Evolutionary conservation across 2,113 vertebrate species (phyloP).

Genomic region (Octodon degus): DNA sequence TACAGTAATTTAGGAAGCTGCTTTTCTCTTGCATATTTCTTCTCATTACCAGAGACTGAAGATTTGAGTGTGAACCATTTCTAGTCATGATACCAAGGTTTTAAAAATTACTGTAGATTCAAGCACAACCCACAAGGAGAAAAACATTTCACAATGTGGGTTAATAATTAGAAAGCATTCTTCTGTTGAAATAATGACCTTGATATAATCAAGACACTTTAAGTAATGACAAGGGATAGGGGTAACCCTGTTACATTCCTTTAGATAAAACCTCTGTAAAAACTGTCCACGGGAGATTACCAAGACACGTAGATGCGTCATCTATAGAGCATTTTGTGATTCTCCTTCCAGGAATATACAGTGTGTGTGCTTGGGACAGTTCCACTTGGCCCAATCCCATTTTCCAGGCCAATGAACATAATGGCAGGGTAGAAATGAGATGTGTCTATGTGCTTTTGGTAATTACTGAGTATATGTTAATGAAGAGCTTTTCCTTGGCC

Average conservation of each 20-base stretch:
- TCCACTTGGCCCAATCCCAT: conserved; percentile 76
- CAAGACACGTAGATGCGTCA: conserved; percentile 17
- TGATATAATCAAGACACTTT: neutral
- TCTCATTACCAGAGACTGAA: conserved; percentile 10
- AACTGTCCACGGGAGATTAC: neutral
- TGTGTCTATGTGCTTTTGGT: conserved; percentile 78
- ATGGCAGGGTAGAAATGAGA: conserved; percentile 80
- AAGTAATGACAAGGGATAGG: neutral
- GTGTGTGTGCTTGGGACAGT: conserved; percentile 71
- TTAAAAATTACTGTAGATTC: neutral
- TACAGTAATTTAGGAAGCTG: neutral
- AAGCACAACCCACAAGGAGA: neutral
- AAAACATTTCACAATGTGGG: neutral
- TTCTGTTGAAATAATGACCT: neutral
- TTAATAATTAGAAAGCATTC: neutral
- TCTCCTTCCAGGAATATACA: conserved; percentile 72
- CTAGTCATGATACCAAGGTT: neutral
- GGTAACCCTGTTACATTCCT: neutral
- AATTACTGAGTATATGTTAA: conserved; percentile 76
- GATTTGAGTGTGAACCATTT: neutral
- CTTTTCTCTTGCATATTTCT: neutral
- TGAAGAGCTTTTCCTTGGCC: conserved; percentile 77
- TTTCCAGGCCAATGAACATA: conserved; percentile 79
- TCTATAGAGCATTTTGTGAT: neutral
- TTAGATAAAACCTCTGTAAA: neutral